phyloP scores from a whole-genome alignment of 2,888 invertebrate genomes.

The Microctonus brassicae region DNA sequence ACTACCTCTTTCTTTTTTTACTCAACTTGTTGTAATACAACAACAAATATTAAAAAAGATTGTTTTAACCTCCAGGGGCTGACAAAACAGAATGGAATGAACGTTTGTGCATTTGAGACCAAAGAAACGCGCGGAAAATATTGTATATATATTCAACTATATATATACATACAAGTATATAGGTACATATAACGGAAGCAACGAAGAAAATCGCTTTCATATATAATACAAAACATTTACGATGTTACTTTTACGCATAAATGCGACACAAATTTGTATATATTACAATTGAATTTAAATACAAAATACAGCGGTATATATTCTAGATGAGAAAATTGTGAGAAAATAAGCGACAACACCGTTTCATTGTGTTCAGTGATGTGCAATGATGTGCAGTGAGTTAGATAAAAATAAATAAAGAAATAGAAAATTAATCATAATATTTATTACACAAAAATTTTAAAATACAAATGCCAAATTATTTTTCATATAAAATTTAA shows the following conservation, averaged over 20 bases:
- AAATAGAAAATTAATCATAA: neutral
- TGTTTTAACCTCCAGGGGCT: neutral
- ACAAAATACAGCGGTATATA: neutral
- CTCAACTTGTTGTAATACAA: neutral
- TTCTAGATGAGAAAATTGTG: neutral
- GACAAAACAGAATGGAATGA: no score
- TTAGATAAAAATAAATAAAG: no score
- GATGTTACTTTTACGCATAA: neutral
- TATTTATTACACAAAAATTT: neutral
- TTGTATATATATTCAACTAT: neutral
- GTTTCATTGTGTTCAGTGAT: neutral
- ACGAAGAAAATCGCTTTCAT: no score
- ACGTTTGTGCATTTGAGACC: neutral
- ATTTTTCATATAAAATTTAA: neutral
- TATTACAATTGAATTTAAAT: neutral
- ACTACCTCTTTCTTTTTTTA: neutral
- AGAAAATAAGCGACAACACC: constrained; percentile 6
- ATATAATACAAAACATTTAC: no score
- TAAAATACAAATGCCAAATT: neutral
- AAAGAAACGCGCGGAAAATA: neutral
- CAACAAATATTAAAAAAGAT: neutral
- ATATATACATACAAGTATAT: no score
- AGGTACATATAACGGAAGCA: no score
- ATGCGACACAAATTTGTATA: neutral
- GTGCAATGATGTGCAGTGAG: neutral